These are phyloP conservation scores for Enteromius unitaeniatus DNA, from an alignment of 2,797 vertebrate species.

Conservation along the genomic window DNA sequence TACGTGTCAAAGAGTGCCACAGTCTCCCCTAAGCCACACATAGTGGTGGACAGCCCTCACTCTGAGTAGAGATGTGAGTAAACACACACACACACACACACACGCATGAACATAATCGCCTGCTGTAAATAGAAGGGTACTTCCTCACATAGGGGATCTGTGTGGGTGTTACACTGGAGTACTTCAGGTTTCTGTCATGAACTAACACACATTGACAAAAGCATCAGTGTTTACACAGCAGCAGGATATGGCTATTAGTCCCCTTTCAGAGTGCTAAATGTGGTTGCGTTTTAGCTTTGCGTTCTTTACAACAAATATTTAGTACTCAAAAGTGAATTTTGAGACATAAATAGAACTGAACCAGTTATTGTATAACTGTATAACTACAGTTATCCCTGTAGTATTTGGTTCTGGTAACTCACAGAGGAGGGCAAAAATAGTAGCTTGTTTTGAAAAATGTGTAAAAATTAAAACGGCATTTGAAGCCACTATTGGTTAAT, in stretches of 20 bases:
- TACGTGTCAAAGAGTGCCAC: conserved; percentile 84
- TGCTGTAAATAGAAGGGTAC: neutral
- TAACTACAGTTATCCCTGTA: no score
- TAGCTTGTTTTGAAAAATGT: neutral
- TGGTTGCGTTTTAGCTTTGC: neutral
- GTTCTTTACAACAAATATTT: neutral
- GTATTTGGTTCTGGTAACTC: neutral
- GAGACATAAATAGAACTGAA: neutral
- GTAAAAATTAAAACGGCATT: neutral
- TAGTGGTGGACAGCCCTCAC: conserved; percentile 86
- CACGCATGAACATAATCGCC: neutral
- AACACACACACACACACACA: conserved; percentile 10
- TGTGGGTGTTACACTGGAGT: conserved; percentile 40
- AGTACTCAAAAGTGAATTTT: neutral
- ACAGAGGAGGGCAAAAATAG: neutral
- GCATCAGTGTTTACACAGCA: neutral
- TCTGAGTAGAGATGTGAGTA: conserved; percentile 82
- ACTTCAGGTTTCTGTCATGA: conserved; percentile 43
- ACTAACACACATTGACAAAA: conserved; percentile 6
- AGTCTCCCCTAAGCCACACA: conserved; percentile 81
- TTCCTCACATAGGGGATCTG: neutral
- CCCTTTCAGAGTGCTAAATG: neutral
- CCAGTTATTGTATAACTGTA: no score
- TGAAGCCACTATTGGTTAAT: neutral
- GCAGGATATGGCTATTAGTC: neutral